Percentiles rank a stretch among this genome's conserved stretches.
Evolutionary conservation across 2,888 invertebrate species (phyloP).

Genomic region (Brenthis daphne): DNA sequence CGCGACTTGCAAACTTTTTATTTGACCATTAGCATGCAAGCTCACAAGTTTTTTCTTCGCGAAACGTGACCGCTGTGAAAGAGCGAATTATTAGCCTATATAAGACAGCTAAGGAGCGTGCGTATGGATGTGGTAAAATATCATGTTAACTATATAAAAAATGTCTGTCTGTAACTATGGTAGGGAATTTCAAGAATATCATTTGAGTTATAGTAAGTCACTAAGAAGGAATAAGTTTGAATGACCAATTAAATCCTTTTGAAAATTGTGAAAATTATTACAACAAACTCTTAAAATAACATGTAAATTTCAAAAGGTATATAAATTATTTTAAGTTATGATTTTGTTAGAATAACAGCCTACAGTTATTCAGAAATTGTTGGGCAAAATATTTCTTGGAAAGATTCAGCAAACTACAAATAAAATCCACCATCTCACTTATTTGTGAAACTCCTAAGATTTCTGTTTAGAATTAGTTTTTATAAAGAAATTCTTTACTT

Average conservation of each 20-base stretch:
- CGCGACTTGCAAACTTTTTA: slow-evolving; percentile 24
- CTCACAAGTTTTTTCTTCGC: slow-evolving; percentile 18
- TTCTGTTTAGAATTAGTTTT: not conserved
- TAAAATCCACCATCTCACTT: not conserved
- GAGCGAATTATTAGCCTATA: slow-evolving; percentile 13
- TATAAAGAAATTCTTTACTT: not conserved
- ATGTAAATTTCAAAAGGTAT: no score
- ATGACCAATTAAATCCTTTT: no score
- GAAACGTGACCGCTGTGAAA: slow-evolving; percentile 29
- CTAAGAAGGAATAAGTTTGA: no score
- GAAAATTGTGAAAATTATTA: no score
- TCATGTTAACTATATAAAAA: not conserved
- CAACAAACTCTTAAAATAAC: no score
- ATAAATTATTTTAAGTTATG: no score
- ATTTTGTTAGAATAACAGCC: not conserved
- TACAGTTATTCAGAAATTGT: not conserved
- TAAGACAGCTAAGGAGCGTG: slow-evolving; percentile 8
- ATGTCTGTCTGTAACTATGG: slow-evolving; percentile 6
- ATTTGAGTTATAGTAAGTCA: not conserved
- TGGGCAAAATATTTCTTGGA: slow-evolving; percentile 1
- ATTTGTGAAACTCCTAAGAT: not conserved
- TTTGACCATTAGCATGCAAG: slow-evolving; percentile 24
- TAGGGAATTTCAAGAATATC: not conserved
- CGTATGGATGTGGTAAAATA: not conserved
- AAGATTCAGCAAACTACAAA: not conserved